Conservation (phyloP, 2,888 invertebrate species). For the Meteorus cinctellus region DNA sequence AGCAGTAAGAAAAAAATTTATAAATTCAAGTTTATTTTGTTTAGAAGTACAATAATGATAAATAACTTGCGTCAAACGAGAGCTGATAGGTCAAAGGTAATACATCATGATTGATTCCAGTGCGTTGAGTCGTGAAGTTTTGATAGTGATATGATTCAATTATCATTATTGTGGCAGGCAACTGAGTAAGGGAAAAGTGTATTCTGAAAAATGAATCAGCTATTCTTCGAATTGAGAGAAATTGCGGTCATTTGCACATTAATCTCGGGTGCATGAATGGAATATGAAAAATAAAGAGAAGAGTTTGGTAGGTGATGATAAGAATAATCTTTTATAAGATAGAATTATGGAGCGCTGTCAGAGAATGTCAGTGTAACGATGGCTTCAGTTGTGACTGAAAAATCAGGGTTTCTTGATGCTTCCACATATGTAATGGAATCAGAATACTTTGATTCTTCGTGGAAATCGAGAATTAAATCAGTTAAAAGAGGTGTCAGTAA, state of each 20-base stretch:
- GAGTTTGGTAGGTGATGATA: neutral
- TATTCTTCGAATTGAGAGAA: neutral
- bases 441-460: constrained; percentile 66
- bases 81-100: constrained; percentile 1
- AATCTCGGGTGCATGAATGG: neutral
- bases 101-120: neutral
- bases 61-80: neutral
- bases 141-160: neutral
- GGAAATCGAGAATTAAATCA: constrained; percentile 64
- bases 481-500: constrained; percentile 61
- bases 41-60: neutral
- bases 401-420: constrained; percentile 18
- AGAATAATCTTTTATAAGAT: neutral
- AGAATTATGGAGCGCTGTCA: constrained; percentile 2
- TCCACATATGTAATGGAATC: constrained; percentile 58
- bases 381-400: constrained; percentile 10
- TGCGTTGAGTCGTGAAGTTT: neutral
- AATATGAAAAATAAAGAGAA: neutral
- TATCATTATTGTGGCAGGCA: neutral
- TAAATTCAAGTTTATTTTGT: neutral
- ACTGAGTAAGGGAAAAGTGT: neutral
- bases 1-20: neutral
- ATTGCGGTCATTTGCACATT: neutral
- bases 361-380: neutral
- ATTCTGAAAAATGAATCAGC: neutral